Evolutionary conservation across 2,113 vertebrate genomes (phyloP).

Genomic region (Leptosomus discolor): DNA sequence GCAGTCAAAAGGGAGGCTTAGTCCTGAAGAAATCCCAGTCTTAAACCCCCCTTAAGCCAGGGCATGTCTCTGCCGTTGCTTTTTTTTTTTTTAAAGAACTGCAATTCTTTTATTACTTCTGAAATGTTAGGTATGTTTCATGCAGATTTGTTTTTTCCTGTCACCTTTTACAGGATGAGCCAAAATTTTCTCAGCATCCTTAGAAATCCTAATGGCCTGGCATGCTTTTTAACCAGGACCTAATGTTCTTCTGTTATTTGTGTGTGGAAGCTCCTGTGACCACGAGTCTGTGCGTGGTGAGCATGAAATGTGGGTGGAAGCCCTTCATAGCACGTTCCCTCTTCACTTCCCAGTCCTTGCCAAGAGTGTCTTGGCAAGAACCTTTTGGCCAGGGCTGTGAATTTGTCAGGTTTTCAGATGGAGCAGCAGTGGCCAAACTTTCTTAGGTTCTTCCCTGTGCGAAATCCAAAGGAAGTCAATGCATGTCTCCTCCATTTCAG

Average conservation of each 20-base stretch:
- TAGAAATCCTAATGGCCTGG: not conserved
- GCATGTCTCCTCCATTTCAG: not conserved
- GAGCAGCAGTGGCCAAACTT: not conserved
- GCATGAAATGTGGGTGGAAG: conserved; percentile 17
- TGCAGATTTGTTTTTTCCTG: conserved; percentile 4
- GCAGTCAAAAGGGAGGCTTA: conserved; percentile 50
- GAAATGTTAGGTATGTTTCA: not conserved
- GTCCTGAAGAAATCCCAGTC: conserved; percentile 35
- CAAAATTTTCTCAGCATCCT: not conserved
- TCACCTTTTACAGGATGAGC: not conserved
- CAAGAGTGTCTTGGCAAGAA: not conserved
- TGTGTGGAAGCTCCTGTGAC: not conserved
- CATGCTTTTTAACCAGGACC: not conserved
- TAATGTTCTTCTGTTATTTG: not conserved
- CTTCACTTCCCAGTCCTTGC: not conserved
- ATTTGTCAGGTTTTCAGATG: conserved; percentile 16
- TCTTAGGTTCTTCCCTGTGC: not conserved
- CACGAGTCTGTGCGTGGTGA: not conserved
- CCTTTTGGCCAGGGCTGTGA: not conserved
- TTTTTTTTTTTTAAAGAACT: not conserved
- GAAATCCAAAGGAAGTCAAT: not conserved
- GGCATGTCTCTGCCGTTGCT: not conserved
- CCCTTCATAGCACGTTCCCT: not conserved
- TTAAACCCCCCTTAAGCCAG: conserved; percentile 44
- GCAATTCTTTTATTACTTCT: conserved; percentile 9